These are phyloP conservation scores for Mythimna vitellina DNA, from an alignment of 2,888 invertebrate species.

Conservation along the genomic window DNA sequence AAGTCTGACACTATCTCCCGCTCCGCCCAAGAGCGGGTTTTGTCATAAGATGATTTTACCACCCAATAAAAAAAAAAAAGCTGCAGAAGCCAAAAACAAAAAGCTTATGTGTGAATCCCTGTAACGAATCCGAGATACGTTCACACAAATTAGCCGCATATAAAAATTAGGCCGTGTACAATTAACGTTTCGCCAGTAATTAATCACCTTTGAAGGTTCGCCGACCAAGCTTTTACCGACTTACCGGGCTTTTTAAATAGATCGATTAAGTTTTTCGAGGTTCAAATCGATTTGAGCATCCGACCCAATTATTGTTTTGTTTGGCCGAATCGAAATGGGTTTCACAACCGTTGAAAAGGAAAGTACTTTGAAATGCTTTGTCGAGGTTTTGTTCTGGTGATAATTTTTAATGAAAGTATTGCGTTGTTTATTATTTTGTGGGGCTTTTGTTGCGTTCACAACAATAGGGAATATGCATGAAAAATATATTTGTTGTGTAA, in stretches of 20 bases:
- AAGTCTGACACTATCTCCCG: too few species aligned
- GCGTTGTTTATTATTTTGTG: neutral
- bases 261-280: slow-evolving; percentile 62
- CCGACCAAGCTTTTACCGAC: slow-evolving; percentile 54
- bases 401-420: neutral
- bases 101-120: slow-evolving; percentile 42
- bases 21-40: too few species aligned
- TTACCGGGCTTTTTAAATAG: slow-evolving; percentile 48
- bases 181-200: slow-evolving; percentile 70
- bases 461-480: too few species aligned
- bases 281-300: slow-evolving; percentile 56
- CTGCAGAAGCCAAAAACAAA: slow-evolving; percentile 27
- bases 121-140: slow-evolving; percentile 52
- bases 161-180: slow-evolving; percentile 63
- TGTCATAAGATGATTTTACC: too few species aligned
- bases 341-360: slow-evolving; percentile 26
- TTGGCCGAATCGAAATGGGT: slow-evolving; percentile 39
- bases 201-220: slow-evolving; percentile 68
- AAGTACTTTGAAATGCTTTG: slow-evolving; percentile 23
- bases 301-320: slow-evolving; percentile 57
- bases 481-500: too few species aligned
- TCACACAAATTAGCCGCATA: slow-evolving; percentile 65
- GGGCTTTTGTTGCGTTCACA: too few species aligned
- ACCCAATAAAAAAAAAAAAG: too few species aligned
- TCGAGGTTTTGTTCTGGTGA: neutral